Base-by-base conservation (phyloP, 2,888 invertebrate species). In the Lasiommata megera region DNA sequence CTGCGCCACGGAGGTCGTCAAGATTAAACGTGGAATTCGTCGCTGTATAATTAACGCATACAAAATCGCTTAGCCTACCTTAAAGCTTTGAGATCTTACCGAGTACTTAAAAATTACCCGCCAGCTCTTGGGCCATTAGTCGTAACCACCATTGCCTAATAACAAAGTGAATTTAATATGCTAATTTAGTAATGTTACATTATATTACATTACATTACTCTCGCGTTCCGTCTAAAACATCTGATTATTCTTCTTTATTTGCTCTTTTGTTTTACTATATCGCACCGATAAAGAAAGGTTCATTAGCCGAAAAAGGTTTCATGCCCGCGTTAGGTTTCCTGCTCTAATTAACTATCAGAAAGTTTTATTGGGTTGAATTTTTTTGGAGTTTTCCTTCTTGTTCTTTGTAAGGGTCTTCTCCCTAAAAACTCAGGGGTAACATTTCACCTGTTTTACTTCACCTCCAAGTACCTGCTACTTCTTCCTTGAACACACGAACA, bases 111-210 rank as follows among this genome's bases (percentile, higher is more conserved):
- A 34, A 34, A 11, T 34, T 34, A 11, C 11, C 34, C 34, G 3
- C 11, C 11, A 34, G 34, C 34, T 34, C 34, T 34, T 11, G 34
- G 34, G 11, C 1, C 11, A 34, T 3, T 11, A 34, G 34, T 37
- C 58, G 58, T 44, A 61, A 58, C 55, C 14, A 17, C 1, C 34
- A 37, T 61, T 61, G 58, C 58, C 31, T 37, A 61, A 61, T 52
- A 58, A 47, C 47, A 43, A 37, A 54, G 50, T 57, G 57, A 60
- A 58, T 58, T 61, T 55, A 43, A 52, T 61, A 61, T 61, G 57
- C 51, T 58, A 58, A 61, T 61, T 51, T 23, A 9, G 46, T 46
- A 54, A 51, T 55, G 58, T 51, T 46, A 59, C 37, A 51, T 43
- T 34, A 31, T 9, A 31, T 31, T 34, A 31, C 31, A 31, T 31